Evolutionary conservation across 2,888 invertebrate species (phyloP).

Genomic region (Eristalis intricaria): DNA sequence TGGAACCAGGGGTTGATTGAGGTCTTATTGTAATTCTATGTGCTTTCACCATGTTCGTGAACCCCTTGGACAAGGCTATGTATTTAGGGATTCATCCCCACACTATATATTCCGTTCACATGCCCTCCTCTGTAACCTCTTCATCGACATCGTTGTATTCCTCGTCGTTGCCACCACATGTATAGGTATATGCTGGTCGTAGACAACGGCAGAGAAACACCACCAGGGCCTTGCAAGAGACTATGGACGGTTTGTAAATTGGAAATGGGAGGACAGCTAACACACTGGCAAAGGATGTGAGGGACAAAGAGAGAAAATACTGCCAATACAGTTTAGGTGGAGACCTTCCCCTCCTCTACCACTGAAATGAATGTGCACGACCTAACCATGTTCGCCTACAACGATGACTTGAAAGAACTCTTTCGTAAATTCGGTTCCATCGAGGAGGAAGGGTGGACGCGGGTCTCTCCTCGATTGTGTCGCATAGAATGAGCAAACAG

Average conservation of each 20-base stretch:
- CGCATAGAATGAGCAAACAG: slow-evolving; percentile 20
- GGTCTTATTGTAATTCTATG: not conserved
- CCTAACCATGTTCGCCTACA: not conserved
- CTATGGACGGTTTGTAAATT: slow-evolving; percentile 56
- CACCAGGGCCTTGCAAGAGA: slow-evolving; percentile 68
- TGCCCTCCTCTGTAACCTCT: too few species aligned
- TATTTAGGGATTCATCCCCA: not conserved
- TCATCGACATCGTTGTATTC: too few species aligned
- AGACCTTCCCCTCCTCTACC: not conserved
- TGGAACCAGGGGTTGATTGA: not conserved
- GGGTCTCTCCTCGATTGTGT: slow-evolving; percentile 24
- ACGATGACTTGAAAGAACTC: slow-evolving; percentile 18
- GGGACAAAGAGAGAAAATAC: slow-evolving; percentile 1
- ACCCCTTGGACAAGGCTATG: not conserved
- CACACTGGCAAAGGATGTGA: slow-evolving; percentile 11
- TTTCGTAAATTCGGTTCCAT: slow-evolving; percentile 6
- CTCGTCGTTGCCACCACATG: not conserved
- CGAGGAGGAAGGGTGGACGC: not conserved
- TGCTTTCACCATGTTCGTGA: not conserved
- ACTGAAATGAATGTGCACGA: slow-evolving; percentile 13
- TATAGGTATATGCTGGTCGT: slow-evolving; percentile 6
- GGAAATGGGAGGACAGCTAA: slow-evolving; percentile 34
- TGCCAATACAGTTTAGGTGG: not conserved
- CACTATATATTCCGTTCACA: too few species aligned
- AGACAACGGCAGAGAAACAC: slow-evolving; percentile 26